Percentiles rank a stretch among this genome's conserved stretches.
Conservation (phyloP, 2,888 invertebrate genomes). For the Drosophila mulleri region DNA sequence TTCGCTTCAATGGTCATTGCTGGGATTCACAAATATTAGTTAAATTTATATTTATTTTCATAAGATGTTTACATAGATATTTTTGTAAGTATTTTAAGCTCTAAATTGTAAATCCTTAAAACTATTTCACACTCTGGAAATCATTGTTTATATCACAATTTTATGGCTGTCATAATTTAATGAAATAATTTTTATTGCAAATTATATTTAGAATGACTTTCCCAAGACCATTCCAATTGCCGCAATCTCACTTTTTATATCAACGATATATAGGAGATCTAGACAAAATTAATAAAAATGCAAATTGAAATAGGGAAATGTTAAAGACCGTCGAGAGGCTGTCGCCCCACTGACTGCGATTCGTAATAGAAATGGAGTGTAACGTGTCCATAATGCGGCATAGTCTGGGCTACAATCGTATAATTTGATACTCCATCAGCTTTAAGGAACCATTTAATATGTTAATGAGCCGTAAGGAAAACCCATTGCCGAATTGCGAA, state of each 20-base stretch:
- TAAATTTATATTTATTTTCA: too few relatives aligned
- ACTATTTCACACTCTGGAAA: neutral
- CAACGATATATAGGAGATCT: neutral
- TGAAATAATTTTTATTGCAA: neutral
- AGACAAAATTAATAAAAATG: conserved; percentile 27
- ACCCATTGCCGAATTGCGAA: conserved; percentile 30
- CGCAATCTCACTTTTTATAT: neutral
- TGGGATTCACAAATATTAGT: too few relatives aligned
- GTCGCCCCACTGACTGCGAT: neutral
- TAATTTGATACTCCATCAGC: conserved; percentile 76
- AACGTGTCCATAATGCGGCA: conserved; percentile 68
- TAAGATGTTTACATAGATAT: too few relatives aligned
- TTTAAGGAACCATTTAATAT: conserved; percentile 72
- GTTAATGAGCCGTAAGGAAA: conserved; percentile 58
- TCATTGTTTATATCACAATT: neutral
- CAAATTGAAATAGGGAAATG: conserved; percentile 29
- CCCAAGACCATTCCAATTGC: neutral
- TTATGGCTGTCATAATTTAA: neutral
- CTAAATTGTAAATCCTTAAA: too few relatives aligned
- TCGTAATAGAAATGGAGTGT: conserved; percentile 24
- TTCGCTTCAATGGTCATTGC: too few relatives aligned
- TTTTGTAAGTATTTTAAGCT: too few relatives aligned
- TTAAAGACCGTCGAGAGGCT: neutral
- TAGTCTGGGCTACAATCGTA: conserved; percentile 54
- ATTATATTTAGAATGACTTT: neutral